Evolutionary conservation across 2,797 vertebrate species (phyloP).

Genomic region (Rhincodon typus): DNA sequence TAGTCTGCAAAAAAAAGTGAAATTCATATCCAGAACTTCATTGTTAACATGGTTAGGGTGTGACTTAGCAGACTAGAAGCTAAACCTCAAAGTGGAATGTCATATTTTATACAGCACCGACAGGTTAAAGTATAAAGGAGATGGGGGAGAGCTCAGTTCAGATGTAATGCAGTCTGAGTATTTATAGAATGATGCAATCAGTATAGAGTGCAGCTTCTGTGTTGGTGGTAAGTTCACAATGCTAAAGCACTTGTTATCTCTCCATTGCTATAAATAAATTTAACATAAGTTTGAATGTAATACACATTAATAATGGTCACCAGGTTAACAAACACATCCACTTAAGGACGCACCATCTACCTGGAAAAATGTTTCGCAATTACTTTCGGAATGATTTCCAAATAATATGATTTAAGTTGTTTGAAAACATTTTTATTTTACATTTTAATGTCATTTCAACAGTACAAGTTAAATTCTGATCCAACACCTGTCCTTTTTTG

Average conservation of each 20-base stretch:
- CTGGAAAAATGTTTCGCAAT: not conserved
- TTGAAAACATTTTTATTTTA: not conserved
- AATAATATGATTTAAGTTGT: not conserved
- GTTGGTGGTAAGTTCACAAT: not conserved
- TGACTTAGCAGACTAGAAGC: not conserved
- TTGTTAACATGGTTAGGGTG: not conserved
- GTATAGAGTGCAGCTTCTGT: not conserved
- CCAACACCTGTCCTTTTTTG: not conserved
- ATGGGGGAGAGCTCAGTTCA: not conserved
- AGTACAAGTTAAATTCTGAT: not conserved
- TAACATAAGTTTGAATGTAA: not conserved
- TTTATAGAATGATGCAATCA: conserved; percentile 14
- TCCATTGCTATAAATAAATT: conserved; percentile 14
- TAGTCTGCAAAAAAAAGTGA: not conserved
- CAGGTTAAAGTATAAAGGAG: not conserved
- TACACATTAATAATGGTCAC: not conserved
- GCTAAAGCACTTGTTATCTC: not conserved
- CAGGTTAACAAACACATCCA: not conserved
- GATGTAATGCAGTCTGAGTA: not conserved
- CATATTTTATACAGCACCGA: not conserved
- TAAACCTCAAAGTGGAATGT: not conserved
- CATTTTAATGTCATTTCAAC: not conserved
- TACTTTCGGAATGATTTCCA: not conserved
- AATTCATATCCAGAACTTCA: not conserved
- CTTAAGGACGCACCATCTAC: not conserved